Base-by-base conservation (phyloP, 2,113 vertebrate genomes). In the Cyphomyrus discorhynchus region DNA sequence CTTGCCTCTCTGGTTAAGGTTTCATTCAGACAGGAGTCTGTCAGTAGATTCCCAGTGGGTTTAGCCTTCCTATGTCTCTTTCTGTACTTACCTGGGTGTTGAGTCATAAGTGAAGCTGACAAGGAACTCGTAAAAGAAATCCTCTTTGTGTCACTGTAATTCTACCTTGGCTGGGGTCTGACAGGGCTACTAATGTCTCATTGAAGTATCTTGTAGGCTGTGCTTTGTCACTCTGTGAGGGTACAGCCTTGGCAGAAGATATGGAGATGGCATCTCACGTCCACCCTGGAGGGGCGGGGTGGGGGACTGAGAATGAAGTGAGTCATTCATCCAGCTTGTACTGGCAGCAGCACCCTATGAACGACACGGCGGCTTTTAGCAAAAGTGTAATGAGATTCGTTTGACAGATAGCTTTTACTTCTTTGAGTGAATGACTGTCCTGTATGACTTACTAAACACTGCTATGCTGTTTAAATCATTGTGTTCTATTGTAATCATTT, bases 281-380 rank as follows among this genome's bases (percentile, higher is more conserved):
- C 77, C 35, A 46, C 35, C 53, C 80, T 62, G 31, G 24, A 42
- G 24, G 35, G 80, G n/a, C 1, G 19, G 52, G 7, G 17, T 24
- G 5, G 9, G 62, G 21, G 53, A 7, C 62, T 45, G 24, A 77
- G 88, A 50, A 88, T 88, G 66, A 89, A 89, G 49, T 42, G 53
- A 89, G 82, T 89, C 82, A 89, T 56, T 89, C 45, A 89, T 84
- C 58, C 50, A 89, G 9, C 31, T 35, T 21, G 5, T 46, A 89
- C 39, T 70, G 46, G 89, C 83, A 62, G n/a, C 13, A 58, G 24
- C 11, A 27, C 0, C 15, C 17, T 82, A 24, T 66, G 52, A 47
- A 89, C 77, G 24, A 62, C 56, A 86, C 2, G 49, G 13, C 52
- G 17, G 52, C 89, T 53, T 66, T 49, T 84, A 27, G 19, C 11